These are phyloP conservation scores for Rhynchopsitta pachyrhyncha DNA, from an alignment of 2,113 vertebrate genomes.

Conservation along the genomic window DNA sequence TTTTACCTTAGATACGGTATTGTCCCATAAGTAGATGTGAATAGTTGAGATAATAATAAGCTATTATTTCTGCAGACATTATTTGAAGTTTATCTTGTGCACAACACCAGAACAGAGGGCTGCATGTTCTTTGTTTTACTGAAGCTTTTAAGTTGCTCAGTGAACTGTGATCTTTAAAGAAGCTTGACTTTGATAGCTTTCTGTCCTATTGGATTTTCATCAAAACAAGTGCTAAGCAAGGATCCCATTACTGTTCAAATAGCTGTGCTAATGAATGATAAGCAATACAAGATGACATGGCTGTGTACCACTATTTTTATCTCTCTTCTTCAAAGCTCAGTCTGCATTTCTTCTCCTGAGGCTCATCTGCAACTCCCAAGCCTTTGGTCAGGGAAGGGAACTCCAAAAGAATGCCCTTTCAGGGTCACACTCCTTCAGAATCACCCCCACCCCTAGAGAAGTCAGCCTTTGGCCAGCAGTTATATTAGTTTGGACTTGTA, in stretches of 20 bases:
- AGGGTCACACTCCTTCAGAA: neutral
- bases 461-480: neutral
- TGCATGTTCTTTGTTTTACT: constrained; percentile 30
- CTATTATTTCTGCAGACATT: constrained; percentile 3
- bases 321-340: neutral
- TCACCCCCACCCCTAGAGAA: neutral
- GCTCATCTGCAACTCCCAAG: neutral
- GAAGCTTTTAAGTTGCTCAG: constrained; percentile 50
- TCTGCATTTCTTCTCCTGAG: neutral
- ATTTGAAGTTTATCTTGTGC: neutral
- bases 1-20: constrained; percentile 23
- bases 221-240: neutral
- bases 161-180: constrained; percentile 56
- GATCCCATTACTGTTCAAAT: neutral
- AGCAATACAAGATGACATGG: neutral
- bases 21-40: neutral
- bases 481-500: neutral
- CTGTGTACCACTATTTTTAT: neutral
- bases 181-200: constrained; percentile 37
- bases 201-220: constrained; percentile 35
- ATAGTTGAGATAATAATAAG: constrained; percentile 5
- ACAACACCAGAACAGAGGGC: neutral
- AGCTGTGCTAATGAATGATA: constrained; percentile 7
- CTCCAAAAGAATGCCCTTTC: neutral
- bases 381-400: neutral